Base-by-base conservation (phyloP, 2,797 vertebrate genomes). In the Melanotaenia trifasciata region DNA sequence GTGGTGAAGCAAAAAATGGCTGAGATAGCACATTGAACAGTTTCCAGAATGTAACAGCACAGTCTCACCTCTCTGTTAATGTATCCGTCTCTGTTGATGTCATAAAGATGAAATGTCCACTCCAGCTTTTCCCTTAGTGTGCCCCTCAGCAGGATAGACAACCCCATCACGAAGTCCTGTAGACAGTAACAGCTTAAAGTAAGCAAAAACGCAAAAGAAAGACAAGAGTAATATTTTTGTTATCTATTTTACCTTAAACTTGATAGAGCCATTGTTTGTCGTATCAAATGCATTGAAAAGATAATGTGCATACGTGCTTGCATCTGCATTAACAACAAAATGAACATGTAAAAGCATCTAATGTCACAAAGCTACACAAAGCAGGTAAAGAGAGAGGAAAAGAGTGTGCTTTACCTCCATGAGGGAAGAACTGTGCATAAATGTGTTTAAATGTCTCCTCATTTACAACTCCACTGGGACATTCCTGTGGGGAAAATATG, bases 371-470 rank as follows among this genome's bases (percentile, higher is more conserved):
- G 3, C 30, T 35, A 63, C 32, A 63, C 1, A 13, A 18, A 72
- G 20, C 7, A 43, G 20, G 18, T 2, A 38, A 60, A 54, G 11
- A 33, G 0, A 67, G 33, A 30, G 0, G 18, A 35, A 47, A 45
- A 13, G 0, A 24, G 1, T 26, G 2, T 4, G 20, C 0, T 53
- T 69, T 94, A 99, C 98, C 98, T 95, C 98, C 98, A 6, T 99
- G 98, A 82, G 98, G 98, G 79, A 99, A 99, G 88, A 99, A 99
- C 93, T 99, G 98, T 63, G 98, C 94, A 51, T 99, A 99, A 89
- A 99, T 99, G 90, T 98, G 97, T 90, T 99, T 99, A 87, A 99
- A 99, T 0, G 97, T 99, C 70, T 99, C 98, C 87, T 99, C 98
- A 24, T 98, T 97, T 85, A 99, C 98, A 62, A 96, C 95, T 12